Base-by-base conservation (phyloP, 1,140 invertebrate species). In the Ceratitis capitata region DNA sequence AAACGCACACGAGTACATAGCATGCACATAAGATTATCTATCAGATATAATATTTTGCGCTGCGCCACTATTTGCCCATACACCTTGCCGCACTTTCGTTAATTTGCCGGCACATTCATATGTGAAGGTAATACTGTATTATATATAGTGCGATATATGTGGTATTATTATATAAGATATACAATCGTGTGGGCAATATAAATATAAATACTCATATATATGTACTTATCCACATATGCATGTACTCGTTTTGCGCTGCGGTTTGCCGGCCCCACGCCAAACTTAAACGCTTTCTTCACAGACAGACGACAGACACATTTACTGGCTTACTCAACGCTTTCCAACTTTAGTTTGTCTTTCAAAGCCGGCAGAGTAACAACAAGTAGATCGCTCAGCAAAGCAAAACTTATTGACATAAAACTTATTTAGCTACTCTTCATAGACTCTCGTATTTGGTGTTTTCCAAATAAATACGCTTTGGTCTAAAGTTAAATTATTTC, bases 261-360 rank as follows among this genome's bases (percentile, higher is more conserved):
- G 19, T 45, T 45, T 19, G 39, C 39, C 29, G 39, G 69, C 39
- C n/a, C 69, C 23, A 14, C 7, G 19, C 39, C 69, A n/a, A 42
- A 9, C 39, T 45, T 42, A 26, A 45, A 78, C 39, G 69, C 69
- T 78, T 78, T 78, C 39, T n/a, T n/a, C n/a, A n/a, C n/a, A n/a
- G n/a, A n/a, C n/a, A n/a, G n/a, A n/a, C n/a, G 56, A 45, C 35
- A 78, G 23, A 10, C 69, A 45, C 69, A 47, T 47, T 78, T 47
- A 78, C 69, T 26, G 19, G 39, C 23, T 23, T 47, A 45, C 69
- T 78, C 69, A 78, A 23, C 69, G 35, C 39, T 19, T 23, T 35
- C 69, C 42, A 56, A 42, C 69, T 78, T 78, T 78, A 78, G 69
- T 78, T 78, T 78, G 39, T 45, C 69, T 78, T 19, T 78, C n/a